Evolutionary conservation across 2,797 vertebrate genomes (phyloP), one percentile per base, ranked within the genome.

Genomic region (Melanotaenia pygmaea): DNA sequence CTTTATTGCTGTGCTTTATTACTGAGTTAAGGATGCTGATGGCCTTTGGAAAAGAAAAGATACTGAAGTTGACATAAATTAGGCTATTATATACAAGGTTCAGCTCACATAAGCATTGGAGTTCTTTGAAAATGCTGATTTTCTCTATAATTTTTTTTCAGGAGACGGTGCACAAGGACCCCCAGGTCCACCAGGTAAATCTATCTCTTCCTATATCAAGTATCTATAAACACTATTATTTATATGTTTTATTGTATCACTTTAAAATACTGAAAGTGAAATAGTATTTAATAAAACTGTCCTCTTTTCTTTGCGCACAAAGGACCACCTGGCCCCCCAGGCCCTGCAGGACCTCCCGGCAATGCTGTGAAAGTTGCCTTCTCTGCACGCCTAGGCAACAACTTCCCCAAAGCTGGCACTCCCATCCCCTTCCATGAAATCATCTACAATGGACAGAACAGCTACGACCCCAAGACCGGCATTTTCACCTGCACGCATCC

Each of bases 361-460:
- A 5, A 0, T 4, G 0, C 0, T 0, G 1, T 1, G 0, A 66
- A 86, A 0, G 70, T 85, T 32, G 81, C 84, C 1, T 93, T 93
- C 65, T 58, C 86, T 5, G 20, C 81, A 1, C 60, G 72, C n/a
- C 67, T 92, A 1, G 87, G 68, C 2, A 81, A 76, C 56, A 59
- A 18, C 28, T 26, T 10, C 45, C 85, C 75, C 5, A 1, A 0
- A 8, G 3, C 82, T 2, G 28, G 35, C 1, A 0, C 0, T 14
- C 80, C 89, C 20, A 80, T 94, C 1, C 0, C 2, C 26, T 94
- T 94, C 81, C 10, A 1, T 0, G 47, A 90, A 0, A 62, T 84
- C 20, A 70, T 93, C 63, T 93, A 92, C 83, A 92, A 94, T 0
- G 72, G 57, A 5, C 89, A 91, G 74, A 59, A 72, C 12, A 74